Evolutionary conservation across 2,113 vertebrate species (phyloP), one percentile per base, ranked within the genome.

Genomic region (Todiramphus saurophagus): DNA sequence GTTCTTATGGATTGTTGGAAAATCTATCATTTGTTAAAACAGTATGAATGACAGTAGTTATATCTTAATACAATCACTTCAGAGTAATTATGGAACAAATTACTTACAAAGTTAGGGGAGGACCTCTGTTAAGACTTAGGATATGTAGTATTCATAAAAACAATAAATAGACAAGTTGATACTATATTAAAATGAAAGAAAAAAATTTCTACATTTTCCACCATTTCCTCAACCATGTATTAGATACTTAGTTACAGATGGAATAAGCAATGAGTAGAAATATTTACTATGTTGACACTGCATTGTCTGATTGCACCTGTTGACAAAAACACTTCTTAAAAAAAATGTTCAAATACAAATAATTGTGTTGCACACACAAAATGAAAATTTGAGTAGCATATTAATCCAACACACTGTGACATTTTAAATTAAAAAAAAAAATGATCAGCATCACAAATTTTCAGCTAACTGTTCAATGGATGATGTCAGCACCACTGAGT

Each of bases 401-500:
- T 64, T 77, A 53, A 89, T 53, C 33, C 27, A 73, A 56, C 9
- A n/a, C 21, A 59, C 8, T 21, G 16, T 27, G 17, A 4, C 48
- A 62, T 51, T 80, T 72, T 30, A 64, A 77, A 69, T 17, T 11
- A 80, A 48, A 77, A 43, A 31, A 24, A 76, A 37, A 50, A 50
- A 46, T 24, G 10, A 72, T 30, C 37, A 72, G 5, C 27, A 72
- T 69, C 23, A 20, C 6, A 68, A 6, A 60, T 66, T 64, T 89
- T 51, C 6, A 83, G 46, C 23, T 80, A 64, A 35, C n/a, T 86
- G 27, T 69, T 66, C 48, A 80, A 39, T 5, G 19, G 28, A 19
- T 35, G 58, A 55, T 1, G 1, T 35, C 24, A 53, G 6, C 23
- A 43, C 33, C 41, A 63, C 2, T 2, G 2, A 58, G 24, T 1